Conservation (phyloP, 2,888 invertebrate species). For the Bombylius major region DNA sequence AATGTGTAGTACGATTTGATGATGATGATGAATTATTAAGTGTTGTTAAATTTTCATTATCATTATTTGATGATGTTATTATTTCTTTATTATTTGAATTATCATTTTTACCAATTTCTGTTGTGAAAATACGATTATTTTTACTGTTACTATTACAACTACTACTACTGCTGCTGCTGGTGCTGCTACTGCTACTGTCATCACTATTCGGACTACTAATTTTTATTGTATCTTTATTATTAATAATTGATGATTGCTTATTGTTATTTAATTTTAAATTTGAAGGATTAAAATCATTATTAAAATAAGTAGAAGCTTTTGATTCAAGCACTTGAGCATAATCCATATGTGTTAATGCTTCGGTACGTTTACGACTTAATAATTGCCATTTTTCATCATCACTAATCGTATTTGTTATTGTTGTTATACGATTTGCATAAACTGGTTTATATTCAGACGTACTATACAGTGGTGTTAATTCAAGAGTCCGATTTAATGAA, state of each 20-base stretch:
- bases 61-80: neutral
- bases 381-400: slow-evolving; percentile 37
- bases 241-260: neutral
- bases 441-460: slow-evolving; percentile 31
- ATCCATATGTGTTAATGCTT: slow-evolving; percentile 19
- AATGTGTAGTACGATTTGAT: slow-evolving; percentile 16
- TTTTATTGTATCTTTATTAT: slow-evolving; percentile 16
- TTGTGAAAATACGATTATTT: neutral
- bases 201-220: slow-evolving; percentile 19
- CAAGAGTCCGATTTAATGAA: slow-evolving; percentile 15
- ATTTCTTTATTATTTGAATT: too few species aligned
- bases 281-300: neutral
- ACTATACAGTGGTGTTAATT: slow-evolving; percentile 29
- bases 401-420: slow-evolving; percentile 28
- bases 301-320: slow-evolving; percentile 7
- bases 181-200: slow-evolving; percentile 1
- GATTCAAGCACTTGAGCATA: slow-evolving; percentile 15
- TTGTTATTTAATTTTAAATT: neutral
- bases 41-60: neutral
- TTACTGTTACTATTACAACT: neutral
- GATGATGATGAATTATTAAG: too few species aligned
- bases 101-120: too few species aligned
- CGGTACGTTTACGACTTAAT: slow-evolving; percentile 29
- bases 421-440: slow-evolving; percentile 31
- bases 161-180: neutral